Evolutionary conservation across 2,797 vertebrate species (phyloP).

Genomic region (Lophius americanus): DNA sequence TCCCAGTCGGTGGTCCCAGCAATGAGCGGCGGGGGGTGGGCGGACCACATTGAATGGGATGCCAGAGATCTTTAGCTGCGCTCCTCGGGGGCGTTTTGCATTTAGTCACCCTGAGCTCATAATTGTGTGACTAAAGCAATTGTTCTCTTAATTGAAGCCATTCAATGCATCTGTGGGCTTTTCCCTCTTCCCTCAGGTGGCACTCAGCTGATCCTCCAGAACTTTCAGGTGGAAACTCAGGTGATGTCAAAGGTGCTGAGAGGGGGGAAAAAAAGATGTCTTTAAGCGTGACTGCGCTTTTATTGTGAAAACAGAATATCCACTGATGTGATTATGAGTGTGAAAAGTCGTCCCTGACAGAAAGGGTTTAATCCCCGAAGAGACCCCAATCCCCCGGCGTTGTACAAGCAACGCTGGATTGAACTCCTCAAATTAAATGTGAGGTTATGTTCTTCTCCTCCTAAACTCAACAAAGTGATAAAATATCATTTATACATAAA

Average conservation of each 20-base stretch:
- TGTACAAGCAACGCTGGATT: no score
- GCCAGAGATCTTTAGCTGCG: conserved; percentile 79
- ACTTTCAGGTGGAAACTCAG: conserved; percentile 61
- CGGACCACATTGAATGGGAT: conserved; percentile 73
- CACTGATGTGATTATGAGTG: not conserved
- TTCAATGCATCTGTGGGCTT: conserved; percentile 60
- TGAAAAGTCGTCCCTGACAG: no score
- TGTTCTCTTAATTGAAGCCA: conserved; percentile 84
- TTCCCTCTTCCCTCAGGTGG: conserved; percentile 73
- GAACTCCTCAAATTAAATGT: no score
- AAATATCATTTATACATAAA: no score
- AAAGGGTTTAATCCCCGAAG: no score
- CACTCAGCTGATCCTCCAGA: conserved; percentile 66
- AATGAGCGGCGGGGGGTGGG: conserved; percentile 65
- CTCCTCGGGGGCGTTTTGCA: conserved; percentile 80
- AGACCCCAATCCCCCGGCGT: no score
- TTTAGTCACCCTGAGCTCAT: conserved; percentile 83
- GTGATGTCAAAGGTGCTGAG: conserved; percentile 49
- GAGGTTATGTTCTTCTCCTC: no score
- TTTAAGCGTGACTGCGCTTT: conserved; percentile 9
- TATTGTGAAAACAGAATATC: conserved; percentile 1
- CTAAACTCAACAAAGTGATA: no score
- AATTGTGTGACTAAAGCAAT: conserved; percentile 86
- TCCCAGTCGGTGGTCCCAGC: conserved; percentile 77
- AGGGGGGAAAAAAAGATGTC: not conserved